A percentile compares a stretch with the other conserved stretches of the same genome.
Evolutionary conservation across 2,888 invertebrate genomes (phyloP).

Genomic region (Allophyes oxyacanthae): DNA sequence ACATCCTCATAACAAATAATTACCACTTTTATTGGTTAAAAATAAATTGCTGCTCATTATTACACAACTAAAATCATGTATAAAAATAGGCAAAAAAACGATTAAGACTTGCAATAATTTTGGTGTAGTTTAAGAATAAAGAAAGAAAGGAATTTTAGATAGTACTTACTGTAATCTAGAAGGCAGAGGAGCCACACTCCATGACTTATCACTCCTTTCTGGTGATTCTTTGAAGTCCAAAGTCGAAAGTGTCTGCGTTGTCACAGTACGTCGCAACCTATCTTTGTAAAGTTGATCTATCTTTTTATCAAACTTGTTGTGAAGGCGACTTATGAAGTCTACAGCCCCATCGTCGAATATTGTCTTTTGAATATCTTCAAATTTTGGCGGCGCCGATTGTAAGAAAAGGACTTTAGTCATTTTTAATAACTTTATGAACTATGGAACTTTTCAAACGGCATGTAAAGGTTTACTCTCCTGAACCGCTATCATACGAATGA

Average conservation of each 20-base stretch:
- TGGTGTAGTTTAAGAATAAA: too few species aligned
- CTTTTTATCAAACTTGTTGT: conserved; percentile 83
- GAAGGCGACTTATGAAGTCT: conserved; percentile 88
- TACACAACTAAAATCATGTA: too few species aligned
- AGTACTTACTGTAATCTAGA: conserved; percentile 82
- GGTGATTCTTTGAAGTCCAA: conserved; percentile 81
- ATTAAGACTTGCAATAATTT: too few species aligned
- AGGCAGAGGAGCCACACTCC: conserved; percentile 90
- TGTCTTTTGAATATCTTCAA: conserved; percentile 86
- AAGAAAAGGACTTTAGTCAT: conserved; percentile 77
- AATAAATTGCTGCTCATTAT: too few species aligned
- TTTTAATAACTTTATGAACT: conserved; percentile 3
- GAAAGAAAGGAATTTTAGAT: conserved; percentile 2
- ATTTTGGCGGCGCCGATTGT: conserved; percentile 86
- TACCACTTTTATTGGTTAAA: too few species aligned
- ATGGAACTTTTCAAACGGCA: background rate
- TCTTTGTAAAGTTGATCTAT: conserved; percentile 83
- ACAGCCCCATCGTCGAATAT: conserved; percentile 89
- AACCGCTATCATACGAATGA: conserved; percentile 12
- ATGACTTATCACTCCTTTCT: conserved; percentile 81
- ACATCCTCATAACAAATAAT: too few species aligned
- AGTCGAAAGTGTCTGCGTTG: conserved; percentile 63
- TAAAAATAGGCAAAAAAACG: too few species aligned
- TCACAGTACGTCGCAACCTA: conserved; percentile 74
- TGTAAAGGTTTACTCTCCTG: conserved; percentile 19